Conservation (phyloP, 2,113 vertebrate genomes). For the Syngnathus typhle region DNA sequence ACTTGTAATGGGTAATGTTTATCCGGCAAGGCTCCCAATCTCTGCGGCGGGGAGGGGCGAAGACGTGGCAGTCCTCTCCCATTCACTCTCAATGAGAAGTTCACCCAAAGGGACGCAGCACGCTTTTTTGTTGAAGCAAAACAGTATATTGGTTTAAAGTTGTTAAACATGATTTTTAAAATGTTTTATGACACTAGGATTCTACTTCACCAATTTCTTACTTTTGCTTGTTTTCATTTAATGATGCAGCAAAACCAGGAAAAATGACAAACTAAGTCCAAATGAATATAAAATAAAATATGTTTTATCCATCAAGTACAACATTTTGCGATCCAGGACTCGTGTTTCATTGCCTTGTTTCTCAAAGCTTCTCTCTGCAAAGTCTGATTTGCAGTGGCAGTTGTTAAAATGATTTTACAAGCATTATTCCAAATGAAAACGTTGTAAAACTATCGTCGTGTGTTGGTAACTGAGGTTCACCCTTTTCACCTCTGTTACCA, state of each 20-base stretch:
- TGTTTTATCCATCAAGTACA: too few relatives aligned
- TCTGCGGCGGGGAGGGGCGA: slow-evolving; percentile 57
- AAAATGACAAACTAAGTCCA: background rate
- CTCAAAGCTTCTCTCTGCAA: background rate
- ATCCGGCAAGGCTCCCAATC: slow-evolving; percentile 12
- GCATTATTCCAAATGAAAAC: background rate
- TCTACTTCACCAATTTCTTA: too few relatives aligned
- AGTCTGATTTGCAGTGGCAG: background rate
- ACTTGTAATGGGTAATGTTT: background rate
- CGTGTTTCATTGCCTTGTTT: background rate
- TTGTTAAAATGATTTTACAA: background rate
- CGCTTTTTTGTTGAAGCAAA: background rate
- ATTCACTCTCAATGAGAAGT: slow-evolving; percentile 27
- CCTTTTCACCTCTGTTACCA: too few relatives aligned
- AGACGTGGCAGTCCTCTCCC: slow-evolving; percentile 70
- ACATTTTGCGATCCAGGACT: background rate
- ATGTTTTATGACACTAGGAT: background rate
- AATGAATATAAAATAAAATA: background rate
- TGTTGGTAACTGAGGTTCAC: background rate
- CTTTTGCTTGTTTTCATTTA: background rate
- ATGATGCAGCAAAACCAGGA: too few relatives aligned
- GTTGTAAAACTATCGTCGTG: background rate
- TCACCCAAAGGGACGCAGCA: background rate
- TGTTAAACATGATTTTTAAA: background rate
- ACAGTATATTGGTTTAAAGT: background rate